Conservation (phyloP, 2,797 vertebrate species). For the Echiichthys vipera region DNA sequence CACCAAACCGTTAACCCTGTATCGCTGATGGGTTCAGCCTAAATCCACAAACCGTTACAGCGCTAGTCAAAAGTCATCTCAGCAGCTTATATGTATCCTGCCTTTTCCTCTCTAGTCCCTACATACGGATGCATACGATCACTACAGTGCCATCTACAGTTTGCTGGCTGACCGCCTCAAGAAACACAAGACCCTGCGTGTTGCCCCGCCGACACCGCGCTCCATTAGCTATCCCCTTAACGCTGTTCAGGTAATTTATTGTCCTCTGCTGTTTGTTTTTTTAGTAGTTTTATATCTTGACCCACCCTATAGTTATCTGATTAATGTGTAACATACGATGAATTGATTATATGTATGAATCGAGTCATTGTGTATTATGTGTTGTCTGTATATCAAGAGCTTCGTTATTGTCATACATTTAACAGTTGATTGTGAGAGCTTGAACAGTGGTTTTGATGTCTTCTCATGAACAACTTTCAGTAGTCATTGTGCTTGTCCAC, state of each 20-base stretch:
- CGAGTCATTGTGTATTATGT: not conserved
- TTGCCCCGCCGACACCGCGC: constrained; percentile 88
- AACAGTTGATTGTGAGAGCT: not conserved
- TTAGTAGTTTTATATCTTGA: no score
- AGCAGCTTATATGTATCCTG: not conserved
- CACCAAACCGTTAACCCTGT: no score
- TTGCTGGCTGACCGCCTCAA: constrained; percentile 95
- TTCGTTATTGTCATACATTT: not conserved
- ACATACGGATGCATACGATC: constrained; percentile 95
- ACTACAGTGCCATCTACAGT: constrained; percentile 99
- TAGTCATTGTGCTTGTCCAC: not conserved
- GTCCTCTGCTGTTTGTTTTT: not conserved
- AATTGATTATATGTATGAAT: not conserved
- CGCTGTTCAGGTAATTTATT: constrained; percentile 87
- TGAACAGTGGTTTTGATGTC: not conserved
- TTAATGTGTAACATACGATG: not conserved
- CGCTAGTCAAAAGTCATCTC: not conserved
- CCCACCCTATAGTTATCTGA: not conserved
- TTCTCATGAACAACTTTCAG: not conserved
- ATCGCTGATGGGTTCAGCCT: no score
- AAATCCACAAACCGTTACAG: no score
- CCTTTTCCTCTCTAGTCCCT: constrained; percentile 85
- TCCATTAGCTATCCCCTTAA: constrained; percentile 87
- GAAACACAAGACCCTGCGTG: constrained; percentile 94
- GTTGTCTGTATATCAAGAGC: not conserved